Base-by-base conservation (phyloP, 1,140 invertebrate genomes). In the Tribolium madens region DNA sequence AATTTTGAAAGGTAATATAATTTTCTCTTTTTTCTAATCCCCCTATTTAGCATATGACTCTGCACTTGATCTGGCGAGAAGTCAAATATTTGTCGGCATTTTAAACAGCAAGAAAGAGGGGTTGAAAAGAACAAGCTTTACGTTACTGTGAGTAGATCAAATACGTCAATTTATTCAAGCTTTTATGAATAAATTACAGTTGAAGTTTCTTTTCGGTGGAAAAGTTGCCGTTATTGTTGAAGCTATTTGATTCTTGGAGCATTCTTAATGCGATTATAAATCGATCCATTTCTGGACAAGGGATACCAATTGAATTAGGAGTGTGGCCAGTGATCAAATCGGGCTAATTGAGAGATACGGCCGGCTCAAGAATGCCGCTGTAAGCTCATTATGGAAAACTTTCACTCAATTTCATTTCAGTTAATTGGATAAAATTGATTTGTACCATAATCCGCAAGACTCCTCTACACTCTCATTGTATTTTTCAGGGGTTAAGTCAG, bases 241-340 rank as follows among this genome's bases (percentile, higher is more conserved):
- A 73, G 60, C 57, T 57, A 21, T 53, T 75, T 78, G 78, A 81
- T 82, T 80, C 80, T 77, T 81, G 76, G 73, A 76, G 76, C 78
- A 78, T 81, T 75, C 78, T 78, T 82, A 82, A 82, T 82, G 74
- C 78, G 77, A 82, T 82, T 81, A 82, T 81, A 79, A 77, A 82
- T 81, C 81, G 79, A 82, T 82, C 80, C 80, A 79, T 80, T 79
- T 78, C 64, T 75, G 48, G 69, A 33, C 69, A 70, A 47, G 70
- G 73, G 69, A 74, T 60, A 57, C 71, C 73, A 78, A 82, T 82
- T 75, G 77, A 80, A 82, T 82, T 82, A 82, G 76, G 50, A 76
- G 53, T 73, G 57, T 75, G 79, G 79, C 76, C 76, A 80, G 75
- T 69, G 71, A 80, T 81, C 78, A 82, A 81, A 81, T 78, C 78